Evolutionary conservation across 2,888 invertebrate species (phyloP).

Genomic region (Papilio protenor): DNA sequence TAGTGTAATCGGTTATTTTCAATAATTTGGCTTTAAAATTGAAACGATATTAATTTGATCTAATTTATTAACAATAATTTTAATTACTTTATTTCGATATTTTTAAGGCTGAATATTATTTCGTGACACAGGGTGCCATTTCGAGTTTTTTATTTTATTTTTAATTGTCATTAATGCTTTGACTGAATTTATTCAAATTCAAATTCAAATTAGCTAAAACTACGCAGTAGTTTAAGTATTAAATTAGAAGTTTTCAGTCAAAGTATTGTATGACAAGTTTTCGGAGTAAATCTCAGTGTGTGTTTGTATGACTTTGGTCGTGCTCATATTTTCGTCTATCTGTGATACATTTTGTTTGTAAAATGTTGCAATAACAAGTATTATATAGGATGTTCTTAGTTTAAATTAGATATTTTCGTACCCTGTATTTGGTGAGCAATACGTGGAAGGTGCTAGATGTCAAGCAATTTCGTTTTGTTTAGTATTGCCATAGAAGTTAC

Average conservation of each 20-base stretch:
- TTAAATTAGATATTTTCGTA: conserved; percentile 47
- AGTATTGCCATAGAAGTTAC: not conserved
- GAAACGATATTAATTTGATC: conserved; percentile 45
- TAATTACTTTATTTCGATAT: conserved; percentile 48
- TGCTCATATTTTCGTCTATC: conserved; percentile 71
- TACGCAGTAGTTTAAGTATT: too few relatives aligned
- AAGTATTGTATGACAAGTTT: conserved; percentile 24
- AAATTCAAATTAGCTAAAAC: too few relatives aligned
- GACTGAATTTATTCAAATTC: conserved; percentile 19
- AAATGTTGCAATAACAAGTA: conserved; percentile 75
- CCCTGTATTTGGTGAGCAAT: conserved; percentile 17
- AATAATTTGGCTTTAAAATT: conserved; percentile 39
- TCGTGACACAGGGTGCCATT: conserved; percentile 72
- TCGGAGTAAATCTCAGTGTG: conserved; percentile 50
- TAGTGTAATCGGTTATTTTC: not conserved
- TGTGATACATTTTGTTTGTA: conserved; percentile 80
- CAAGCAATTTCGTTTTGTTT: not conserved
- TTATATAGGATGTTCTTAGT: conserved; percentile 60
- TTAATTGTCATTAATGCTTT: conserved; percentile 41
- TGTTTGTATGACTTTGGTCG: conserved; percentile 48
- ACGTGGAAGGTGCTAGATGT: conserved; percentile 38
- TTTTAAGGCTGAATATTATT: conserved; percentile 62
- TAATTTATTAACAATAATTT: conserved; percentile 57
- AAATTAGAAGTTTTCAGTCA: conserved; percentile 4
- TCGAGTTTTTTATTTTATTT: conserved; percentile 47